Evolutionary conservation across 2,888 invertebrate species (phyloP), one percentile per base, ranked within the genome.

Genomic region (Lycaena phlaeas): DNA sequence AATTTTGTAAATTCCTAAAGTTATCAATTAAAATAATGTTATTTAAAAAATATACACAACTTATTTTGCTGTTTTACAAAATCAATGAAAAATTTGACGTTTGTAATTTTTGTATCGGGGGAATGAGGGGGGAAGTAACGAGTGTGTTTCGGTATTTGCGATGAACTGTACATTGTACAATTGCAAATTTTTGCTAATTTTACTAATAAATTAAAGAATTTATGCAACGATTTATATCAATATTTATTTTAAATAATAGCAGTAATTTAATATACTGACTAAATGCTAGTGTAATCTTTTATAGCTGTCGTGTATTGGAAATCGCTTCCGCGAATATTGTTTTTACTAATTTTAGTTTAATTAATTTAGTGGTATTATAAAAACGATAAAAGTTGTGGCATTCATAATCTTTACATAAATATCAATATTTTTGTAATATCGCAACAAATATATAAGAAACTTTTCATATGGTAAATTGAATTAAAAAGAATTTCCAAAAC

Each of bases 41-140:
- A n/a, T n/a, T n/a, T n/a, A n/a, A n/a, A n/a, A n/a, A n/a, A n/a
- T n/a, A n/a, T n/a, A n/a, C n/a, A n/a, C n/a, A n/a, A n/a, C n/a
- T n/a, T n/a, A n/a, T n/a, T 17, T 31, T 15, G 3, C 37, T 41
- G 30, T 42, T 42, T 40, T 31, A 12, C 26, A 15, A 38, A 37
- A 38, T 41, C 45, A 49, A 51, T 50, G 74, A 74, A 74, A 68
- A 66, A 73, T 68, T 61, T 77, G 76, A 77, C 75, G 65, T 75
- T 73, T 64, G 61, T 61, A 47, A 55, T 62, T 36, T 44, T 45
- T 42, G 40, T 44, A 39, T 43, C 51, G 49, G 56, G 49, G 54
- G 40, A 47, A 48, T 38, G 44, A 38, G 27, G 26, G 64, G 61
- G 59, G 52, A 61, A 51, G 67, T 9, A 67, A 68, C 65, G 56